A percentile compares a stretch with the other conserved stretches of the same genome.
Conservation (phyloP, 2,113 vertebrate species). For the Gobiocypris rarus region DNA sequence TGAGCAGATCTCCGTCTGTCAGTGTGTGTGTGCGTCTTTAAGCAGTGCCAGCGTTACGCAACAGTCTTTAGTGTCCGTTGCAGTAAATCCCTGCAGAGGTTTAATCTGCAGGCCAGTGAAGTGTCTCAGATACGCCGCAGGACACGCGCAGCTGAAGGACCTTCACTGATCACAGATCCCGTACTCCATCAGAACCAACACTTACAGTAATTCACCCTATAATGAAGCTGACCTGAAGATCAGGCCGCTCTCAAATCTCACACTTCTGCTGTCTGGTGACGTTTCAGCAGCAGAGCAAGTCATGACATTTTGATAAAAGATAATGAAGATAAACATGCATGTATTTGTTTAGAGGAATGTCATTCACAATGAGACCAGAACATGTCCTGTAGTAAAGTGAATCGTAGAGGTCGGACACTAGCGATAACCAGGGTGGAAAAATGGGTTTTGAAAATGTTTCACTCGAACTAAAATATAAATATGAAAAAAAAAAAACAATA, state of each 20-base stretch:
- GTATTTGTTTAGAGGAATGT: no score
- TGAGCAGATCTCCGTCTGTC: background rate
- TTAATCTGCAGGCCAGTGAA: background rate
- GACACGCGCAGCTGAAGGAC: background rate
- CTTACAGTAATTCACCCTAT: no score
- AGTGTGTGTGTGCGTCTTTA: no score
- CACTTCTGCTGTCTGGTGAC: no score
- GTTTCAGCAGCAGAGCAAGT: background rate
- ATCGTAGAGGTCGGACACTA: background rate
- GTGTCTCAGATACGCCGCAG: background rate
- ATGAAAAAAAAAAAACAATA: background rate
- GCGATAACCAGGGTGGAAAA: background rate
- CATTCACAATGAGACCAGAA: no score
- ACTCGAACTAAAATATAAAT: no score
- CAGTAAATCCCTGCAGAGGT: slow-evolving; percentile 73
- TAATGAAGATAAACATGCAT: background rate
- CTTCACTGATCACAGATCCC: slow-evolving; percentile 6
- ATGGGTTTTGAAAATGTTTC: background rate
- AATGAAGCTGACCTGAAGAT: background rate
- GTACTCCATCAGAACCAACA: background rate
- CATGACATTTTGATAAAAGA: background rate
- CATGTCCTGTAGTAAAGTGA: background rate
- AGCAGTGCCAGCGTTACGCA: slow-evolving; percentile 59
- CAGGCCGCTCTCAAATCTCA: background rate
- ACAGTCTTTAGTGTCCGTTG: slow-evolving; percentile 72